Base-by-base conservation (phyloP, 2,888 invertebrate genomes). In the Tetrapedia diversipes region DNA sequence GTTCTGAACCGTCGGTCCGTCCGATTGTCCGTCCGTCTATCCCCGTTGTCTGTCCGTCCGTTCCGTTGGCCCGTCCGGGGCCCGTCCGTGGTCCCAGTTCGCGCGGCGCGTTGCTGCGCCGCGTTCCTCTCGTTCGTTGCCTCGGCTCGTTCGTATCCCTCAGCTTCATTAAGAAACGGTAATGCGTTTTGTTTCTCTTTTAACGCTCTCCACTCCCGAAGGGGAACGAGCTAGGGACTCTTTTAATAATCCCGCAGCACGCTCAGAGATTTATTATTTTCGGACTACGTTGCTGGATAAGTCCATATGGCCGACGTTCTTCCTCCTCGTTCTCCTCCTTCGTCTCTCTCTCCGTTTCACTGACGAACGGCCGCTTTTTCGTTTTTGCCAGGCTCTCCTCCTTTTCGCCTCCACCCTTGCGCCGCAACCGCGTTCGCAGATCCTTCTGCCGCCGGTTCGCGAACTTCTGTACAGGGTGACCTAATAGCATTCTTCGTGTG, bases 161-260 rank as follows among this genome's bases (percentile, higher is more conserved):
- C 89, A 89, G 91, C 91, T 91, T 91, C 91, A 91, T 91, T 91
- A 91, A 91, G 91, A 90, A 91, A 90, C 90, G 89, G 89, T 90
- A 90, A 90, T 89, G 90, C 89, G 89, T 91, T 91, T 91, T 91
- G 91, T 90, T 91, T 91, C 88, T 91, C 90, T 87, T 89, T 85
- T 88, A n/a, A 87, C 84, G 72, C 82, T 78, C 77, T 73, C 80
- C 84, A 81, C 81, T 74, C 74, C 79, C 83, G 86, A 87, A 85
- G 85, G 81, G 77, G 87, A 89, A 86, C 86, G 87, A 87, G 86
- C 85, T 78, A 88, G 87, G 81, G 87, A 89, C 89, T 89, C 89
- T 91, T 91, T 91, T 91, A 91, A 91, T 91, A 91, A 91, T 90
- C 89, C 86, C 87, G 87, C 89, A 86, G 85, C 86, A 86, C 85